Conservation (phyloP, 2,888 invertebrate genomes). For the Aspidiotus destructor region DNA sequence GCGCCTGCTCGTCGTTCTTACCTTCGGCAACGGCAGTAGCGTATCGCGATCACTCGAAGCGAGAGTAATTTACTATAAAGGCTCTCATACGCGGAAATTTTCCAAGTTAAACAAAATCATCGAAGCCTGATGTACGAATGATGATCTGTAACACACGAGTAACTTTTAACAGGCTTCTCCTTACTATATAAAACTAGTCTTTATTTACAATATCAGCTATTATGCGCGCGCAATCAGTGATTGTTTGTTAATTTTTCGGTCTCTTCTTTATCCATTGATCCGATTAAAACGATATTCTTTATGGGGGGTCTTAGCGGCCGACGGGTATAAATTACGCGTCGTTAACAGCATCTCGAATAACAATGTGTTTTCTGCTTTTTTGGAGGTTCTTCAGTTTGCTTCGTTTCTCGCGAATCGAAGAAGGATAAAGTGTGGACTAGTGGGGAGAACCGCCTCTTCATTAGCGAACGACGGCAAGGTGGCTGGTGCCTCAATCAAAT, state of each 20-base stretch:
- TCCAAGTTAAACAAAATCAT: constrained; percentile 28
- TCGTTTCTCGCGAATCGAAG: constrained; percentile 4
- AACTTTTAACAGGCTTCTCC: constrained; percentile 30
- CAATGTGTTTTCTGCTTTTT: constrained; percentile 8
- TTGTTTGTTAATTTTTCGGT: constrained; percentile 33
- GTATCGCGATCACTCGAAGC: constrained; percentile 25
- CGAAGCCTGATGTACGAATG: constrained; percentile 19
- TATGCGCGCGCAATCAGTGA: constrained; percentile 32
- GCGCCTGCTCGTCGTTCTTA: no score
- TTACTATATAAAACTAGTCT: constrained; percentile 22
- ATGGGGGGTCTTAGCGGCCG: constrained; percentile 22
- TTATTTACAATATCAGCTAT: constrained; percentile 21
- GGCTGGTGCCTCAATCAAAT: no score
- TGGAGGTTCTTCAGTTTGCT: constrained; percentile 10
- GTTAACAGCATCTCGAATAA: constrained; percentile 16
- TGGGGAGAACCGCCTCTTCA: no score
- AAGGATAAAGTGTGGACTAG: not conserved
- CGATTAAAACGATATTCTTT: constrained; percentile 32
- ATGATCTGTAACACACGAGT: constrained; percentile 28
- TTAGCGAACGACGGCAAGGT: no score
- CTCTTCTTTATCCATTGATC: constrained; percentile 33
- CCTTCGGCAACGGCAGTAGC: no score
- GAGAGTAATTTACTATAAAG: constrained; percentile 12
- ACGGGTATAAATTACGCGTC: constrained; percentile 27
- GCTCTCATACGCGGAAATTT: constrained; percentile 13